Percentiles rank a stretch among this genome's conserved stretches.
Conservation (phyloP, 2,797 vertebrate species). For the Rhadinocentrus ornatus region DNA sequence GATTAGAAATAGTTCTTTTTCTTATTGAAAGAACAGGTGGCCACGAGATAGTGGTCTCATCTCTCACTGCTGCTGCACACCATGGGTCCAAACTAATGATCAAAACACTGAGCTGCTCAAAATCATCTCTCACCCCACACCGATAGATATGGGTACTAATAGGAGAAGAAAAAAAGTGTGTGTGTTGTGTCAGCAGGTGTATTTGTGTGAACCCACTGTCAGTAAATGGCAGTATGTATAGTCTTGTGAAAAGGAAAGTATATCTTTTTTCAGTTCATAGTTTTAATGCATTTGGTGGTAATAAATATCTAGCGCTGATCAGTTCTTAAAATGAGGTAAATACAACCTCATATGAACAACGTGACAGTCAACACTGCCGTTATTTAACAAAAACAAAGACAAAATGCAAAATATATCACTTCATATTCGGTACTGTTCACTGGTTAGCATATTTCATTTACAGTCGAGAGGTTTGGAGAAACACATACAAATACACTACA, state of each 20-base stretch:
- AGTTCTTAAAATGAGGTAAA: neutral
- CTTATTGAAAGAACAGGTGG: slow-evolving; percentile 79
- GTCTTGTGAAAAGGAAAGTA: neutral
- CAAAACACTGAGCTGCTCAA: slow-evolving; percentile 72
- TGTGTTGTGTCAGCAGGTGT: slow-evolving; percentile 5
- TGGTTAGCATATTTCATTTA: too few species aligned
- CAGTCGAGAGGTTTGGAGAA: too few species aligned
- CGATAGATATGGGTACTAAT: slow-evolving; percentile 61
- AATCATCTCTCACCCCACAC: slow-evolving; percentile 68
- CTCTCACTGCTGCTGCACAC: slow-evolving; percentile 68
- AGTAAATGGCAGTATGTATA: neutral
- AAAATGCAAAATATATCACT: too few species aligned
- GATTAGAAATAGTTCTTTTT: slow-evolving; percentile 70
- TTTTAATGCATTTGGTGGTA: neutral
- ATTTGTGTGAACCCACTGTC: slow-evolving; percentile 3
- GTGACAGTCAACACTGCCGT: neutral
- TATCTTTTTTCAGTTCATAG: neutral
- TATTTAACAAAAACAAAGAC: neutral
- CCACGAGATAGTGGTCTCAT: slow-evolving; percentile 68
- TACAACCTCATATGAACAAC: too few species aligned
- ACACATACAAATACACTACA: too few species aligned
- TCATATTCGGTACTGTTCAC: too few species aligned
- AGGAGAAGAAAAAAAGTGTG: neutral
- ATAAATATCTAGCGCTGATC: neutral
- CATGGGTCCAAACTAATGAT: slow-evolving; percentile 78